A percentile compares a stretch with the other conserved stretches of the same genome.
These are phyloP conservation scores for Limnodromus scolopaceus DNA, from an alignment of 2,797 vertebrate species.

Conservation along the genomic window DNA sequence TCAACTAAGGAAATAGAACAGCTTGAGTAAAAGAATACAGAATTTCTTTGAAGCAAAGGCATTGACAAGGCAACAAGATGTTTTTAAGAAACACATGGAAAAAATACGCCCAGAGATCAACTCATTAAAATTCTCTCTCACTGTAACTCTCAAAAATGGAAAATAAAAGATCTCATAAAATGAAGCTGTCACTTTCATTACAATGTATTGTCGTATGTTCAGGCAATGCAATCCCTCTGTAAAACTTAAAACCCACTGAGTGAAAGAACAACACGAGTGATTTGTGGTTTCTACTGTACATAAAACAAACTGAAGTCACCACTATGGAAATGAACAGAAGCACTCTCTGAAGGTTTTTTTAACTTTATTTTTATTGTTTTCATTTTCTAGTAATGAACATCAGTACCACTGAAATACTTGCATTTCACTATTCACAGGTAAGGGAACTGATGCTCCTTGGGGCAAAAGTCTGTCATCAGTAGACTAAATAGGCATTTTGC, in stretches of 20 bases:
- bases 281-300: background rate
- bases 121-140: background rate
- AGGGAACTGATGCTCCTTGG: background rate
- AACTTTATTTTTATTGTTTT: background rate
- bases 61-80: background rate
- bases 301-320: background rate
- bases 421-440: background rate
- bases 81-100: background rate
- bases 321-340: background rate
- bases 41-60: conserved; percentile 2
- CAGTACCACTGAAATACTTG: background rate
- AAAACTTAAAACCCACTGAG: background rate
- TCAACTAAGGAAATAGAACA: background rate
- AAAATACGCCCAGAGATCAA: conserved; percentile 3
- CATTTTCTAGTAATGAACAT: background rate
- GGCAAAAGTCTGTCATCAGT: background rate
- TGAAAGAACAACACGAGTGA: background rate
- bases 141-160: background rate
- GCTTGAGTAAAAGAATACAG: background rate
- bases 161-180: background rate
- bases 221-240: background rate
- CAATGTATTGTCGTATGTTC: background rate
- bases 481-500: background rate
- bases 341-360: background rate
- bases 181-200: background rate